Percentiles rank a stretch among this genome's conserved stretches.
Evolutionary conservation across 2,888 invertebrate species (phyloP).

Genomic region (Orthonevra nobilis): DNA sequence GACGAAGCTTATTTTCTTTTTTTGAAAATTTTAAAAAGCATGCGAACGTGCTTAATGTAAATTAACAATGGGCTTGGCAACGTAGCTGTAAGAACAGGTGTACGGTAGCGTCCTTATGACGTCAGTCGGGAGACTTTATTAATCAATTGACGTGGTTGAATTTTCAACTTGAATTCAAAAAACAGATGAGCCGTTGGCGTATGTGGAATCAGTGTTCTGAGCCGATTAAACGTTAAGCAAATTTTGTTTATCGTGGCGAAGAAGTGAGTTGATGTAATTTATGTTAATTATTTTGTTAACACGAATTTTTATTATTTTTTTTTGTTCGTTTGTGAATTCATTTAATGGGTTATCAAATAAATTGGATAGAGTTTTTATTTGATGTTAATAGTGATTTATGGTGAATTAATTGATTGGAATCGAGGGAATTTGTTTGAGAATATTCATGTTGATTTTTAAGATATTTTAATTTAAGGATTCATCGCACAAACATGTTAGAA

Average conservation of each 20-base stretch:
- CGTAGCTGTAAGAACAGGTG: constrained; percentile 13
- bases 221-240: too few species aligned
- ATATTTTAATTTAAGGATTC: too few species aligned
- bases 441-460: too few species aligned
- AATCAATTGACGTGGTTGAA: constrained; percentile 10
- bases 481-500: too few species aligned
- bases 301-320: constrained; percentile 1
- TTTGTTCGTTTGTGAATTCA: neutral
- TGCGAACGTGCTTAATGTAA: constrained; percentile 12
- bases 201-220: constrained; percentile 54
- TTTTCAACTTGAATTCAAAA: too few species aligned
- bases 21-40: neutral
- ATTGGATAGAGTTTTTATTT: constrained; percentile 22
- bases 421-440: too few species aligned
- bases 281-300: constrained; percentile 21
- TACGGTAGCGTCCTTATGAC: too few species aligned
- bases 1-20: neutral
- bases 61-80: too few species aligned
- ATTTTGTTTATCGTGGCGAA: too few species aligned
- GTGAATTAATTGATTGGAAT: constrained; percentile 7
- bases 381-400: constrained; percentile 29
- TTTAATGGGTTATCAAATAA: constrained; percentile 29
- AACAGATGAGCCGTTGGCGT: constrained; percentile 22
- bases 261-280: constrained; percentile 38
- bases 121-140: too few species aligned